These are phyloP conservation scores for Ascidia mentula DNA, from an alignment of 23 tunicate species.

Conservation along the genomic window DNA sequence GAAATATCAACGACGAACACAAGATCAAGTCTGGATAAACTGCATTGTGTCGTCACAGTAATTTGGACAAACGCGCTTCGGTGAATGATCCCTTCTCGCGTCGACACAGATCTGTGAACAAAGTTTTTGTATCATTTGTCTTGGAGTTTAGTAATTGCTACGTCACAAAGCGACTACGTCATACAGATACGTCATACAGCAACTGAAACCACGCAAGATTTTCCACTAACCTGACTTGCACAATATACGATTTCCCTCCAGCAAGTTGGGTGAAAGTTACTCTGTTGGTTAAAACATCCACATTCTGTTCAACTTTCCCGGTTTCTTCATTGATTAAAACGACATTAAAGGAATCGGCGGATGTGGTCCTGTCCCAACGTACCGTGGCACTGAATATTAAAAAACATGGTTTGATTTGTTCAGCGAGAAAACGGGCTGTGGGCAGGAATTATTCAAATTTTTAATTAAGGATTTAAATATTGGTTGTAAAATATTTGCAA, in stretches of 20 bases:
- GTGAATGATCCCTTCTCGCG: not conserved
- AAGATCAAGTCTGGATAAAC: constrained; percentile 16
- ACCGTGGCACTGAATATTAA: not conserved
- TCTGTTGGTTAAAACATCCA: not conserved
- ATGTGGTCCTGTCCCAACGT: not conserved
- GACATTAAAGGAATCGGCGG: not conserved
- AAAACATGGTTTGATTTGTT: not conserved
- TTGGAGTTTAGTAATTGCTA: not conserved
- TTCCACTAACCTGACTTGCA: not conserved
- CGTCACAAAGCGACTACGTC: not conserved
- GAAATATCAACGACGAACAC: constrained; percentile 26
- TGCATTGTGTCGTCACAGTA: not conserved
- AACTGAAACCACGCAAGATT: not conserved
- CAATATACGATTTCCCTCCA: not conserved
- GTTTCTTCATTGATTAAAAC: not conserved
- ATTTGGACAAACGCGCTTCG: not conserved
- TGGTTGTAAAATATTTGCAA: not conserved
- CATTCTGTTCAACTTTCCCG: not conserved
- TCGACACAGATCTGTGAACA: not conserved
- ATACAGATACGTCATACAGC: not conserved
- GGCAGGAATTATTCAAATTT: not conserved
- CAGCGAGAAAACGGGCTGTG: not conserved
- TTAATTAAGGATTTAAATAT: not conserved
- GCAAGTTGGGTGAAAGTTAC: not conserved
- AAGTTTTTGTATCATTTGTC: not conserved